These are phyloP conservation scores for Bradynema listronoti DNA, from an alignment of 1,140 invertebrate species.

Conservation along the genomic window DNA sequence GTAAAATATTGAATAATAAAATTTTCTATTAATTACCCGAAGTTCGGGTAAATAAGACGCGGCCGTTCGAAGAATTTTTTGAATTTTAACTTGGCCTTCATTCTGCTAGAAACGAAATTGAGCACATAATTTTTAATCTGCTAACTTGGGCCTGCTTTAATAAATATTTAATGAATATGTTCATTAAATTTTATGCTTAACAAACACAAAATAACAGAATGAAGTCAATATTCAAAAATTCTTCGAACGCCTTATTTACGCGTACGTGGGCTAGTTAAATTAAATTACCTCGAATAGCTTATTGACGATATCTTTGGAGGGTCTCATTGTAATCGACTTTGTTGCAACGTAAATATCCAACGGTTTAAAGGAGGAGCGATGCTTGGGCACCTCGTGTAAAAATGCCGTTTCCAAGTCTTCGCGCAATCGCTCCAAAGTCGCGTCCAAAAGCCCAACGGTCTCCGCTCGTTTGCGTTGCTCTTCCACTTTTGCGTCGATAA, in stretches of 20 bases:
- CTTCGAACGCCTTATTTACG: no score
- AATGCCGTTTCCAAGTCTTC: conserved; percentile 2
- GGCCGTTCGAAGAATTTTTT: no score
- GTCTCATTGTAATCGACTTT: conserved; percentile 1
- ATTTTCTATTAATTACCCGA: no score
- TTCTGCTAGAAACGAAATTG: neutral
- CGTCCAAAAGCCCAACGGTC: no score
- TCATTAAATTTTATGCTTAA: neutral
- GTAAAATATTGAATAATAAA: no score
- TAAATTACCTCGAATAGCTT: conserved; percentile 16
- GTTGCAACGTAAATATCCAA: neutral
- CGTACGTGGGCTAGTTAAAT: neutral
- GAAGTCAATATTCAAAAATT: no score
- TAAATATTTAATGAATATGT: neutral
- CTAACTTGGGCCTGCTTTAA: neutral
- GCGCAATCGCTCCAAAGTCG: no score
- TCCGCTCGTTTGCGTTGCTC: neutral
- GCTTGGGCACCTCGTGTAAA: neutral
- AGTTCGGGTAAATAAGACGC: no score
- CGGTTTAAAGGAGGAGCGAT: neutral
- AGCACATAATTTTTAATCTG: neutral
- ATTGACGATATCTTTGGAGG: conserved; percentile 9
- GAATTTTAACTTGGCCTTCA: no score
- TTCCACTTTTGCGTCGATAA: no score
- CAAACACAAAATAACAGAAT: no score